Conservation (phyloP, 2,888 invertebrate genomes). For the Catocala sponsa region DNA sequence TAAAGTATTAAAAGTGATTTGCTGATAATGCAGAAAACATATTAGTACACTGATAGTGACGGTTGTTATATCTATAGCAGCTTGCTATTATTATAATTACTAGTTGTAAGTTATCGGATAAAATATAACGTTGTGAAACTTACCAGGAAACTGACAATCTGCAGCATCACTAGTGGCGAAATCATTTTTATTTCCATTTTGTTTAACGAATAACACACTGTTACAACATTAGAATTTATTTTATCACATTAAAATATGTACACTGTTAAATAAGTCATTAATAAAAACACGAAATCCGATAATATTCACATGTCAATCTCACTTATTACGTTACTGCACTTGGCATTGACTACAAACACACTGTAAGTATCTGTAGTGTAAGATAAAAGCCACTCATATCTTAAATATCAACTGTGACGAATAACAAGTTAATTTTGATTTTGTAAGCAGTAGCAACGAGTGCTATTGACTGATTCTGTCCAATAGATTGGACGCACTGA, state of each 20-base stretch:
- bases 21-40: too few species aligned
- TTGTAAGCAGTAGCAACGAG: neutral
- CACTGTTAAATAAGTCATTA: neutral
- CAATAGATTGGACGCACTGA: neutral
- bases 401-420: neutral
- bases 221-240: too few species aligned
- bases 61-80: neutral
- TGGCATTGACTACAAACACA: conserved; percentile 4
- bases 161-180: conserved; percentile 14
- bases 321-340: neutral
- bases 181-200: conserved; percentile 12
- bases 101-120: too few species aligned
- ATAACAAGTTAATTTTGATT: neutral
- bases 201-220: neutral
- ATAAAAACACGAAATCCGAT: neutral
- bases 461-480: neutral
- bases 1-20: neutral
- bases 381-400: conserved; percentile 3
- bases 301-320: too few species aligned
- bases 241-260: neutral
- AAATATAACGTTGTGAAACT: conserved; percentile 22
- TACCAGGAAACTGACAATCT: conserved; percentile 61
- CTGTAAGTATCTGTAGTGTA: neutral
- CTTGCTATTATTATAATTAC: too few species aligned
- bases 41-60: neutral